Evolutionary conservation across 1,140 invertebrate genomes (phyloP).

Genomic region (Chionoecetes opilio): DNA sequence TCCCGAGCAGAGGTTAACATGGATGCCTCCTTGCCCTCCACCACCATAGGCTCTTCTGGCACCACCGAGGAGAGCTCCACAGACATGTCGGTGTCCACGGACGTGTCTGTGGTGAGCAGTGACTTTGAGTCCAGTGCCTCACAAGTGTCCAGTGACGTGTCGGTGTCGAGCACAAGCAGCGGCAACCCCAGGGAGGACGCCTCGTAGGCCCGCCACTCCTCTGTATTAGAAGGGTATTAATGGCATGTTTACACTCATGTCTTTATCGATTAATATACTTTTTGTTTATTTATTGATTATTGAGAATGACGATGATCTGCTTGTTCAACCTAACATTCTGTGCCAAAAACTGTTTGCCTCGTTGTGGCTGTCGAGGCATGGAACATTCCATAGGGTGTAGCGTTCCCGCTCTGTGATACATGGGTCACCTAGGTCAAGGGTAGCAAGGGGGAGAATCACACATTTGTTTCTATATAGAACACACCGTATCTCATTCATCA

Average conservation of each 20-base stretch:
- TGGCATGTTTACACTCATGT: conserved; percentile 65
- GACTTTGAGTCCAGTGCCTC: conserved; percentile 35
- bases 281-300: conserved; percentile 64
- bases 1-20: not conserved
- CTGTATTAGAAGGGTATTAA: conserved; percentile 74
- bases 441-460: conserved; percentile 38
- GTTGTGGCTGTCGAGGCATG: conserved; percentile 53
- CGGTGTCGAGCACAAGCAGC: conserved; percentile 37
- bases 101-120: conserved; percentile 60
- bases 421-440: conserved; percentile 53
- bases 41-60: not conserved
- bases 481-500: conserved; percentile 38
- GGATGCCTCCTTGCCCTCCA: not conserved
- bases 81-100: conserved; percentile 49
- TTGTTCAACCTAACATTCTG: conserved; percentile 70
- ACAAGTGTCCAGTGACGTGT: conserved; percentile 37
- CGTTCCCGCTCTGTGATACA: conserved; percentile 73
- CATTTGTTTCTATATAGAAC: conserved; percentile 14
- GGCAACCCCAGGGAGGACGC: not conserved
- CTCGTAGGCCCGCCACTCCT: conserved; percentile 51
- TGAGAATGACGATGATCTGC: conserved; percentile 61
- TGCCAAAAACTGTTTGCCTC: conserved; percentile 73
- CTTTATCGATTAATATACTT: conserved; percentile 67
- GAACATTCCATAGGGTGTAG: conserved; percentile 67
- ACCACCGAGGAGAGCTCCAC: conserved; percentile 40